Conservation (phyloP, 2,888 invertebrate species). For the Gymnosoma rotundatum region DNA sequence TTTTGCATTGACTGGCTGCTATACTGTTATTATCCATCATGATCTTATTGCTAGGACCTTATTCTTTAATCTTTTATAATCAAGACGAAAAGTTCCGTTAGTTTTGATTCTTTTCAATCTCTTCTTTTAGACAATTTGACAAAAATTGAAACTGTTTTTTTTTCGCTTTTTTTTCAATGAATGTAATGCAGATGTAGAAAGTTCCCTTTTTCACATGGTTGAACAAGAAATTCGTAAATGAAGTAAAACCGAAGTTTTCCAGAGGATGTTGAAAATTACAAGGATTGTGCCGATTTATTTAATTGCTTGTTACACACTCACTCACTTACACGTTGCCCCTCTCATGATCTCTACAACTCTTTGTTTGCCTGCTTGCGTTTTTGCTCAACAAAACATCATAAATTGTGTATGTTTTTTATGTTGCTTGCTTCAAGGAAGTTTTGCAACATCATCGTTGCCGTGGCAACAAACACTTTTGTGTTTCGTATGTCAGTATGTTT, state of each 20-base stretch:
- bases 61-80: too few species aligned
- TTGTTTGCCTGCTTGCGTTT: too few species aligned
- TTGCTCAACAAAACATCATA: not conserved
- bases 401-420: conserved; percentile 13
- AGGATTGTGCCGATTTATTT: conserved; percentile 68
- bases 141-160: not conserved
- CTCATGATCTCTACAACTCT: not conserved
- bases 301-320: conserved; percentile 64
- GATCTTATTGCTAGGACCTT: too few species aligned
- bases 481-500: not conserved
- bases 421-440: conserved; percentile 32
- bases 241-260: conserved; percentile 59
- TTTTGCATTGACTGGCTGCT: too few species aligned
- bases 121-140: not conserved
- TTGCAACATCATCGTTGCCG: conserved; percentile 43
- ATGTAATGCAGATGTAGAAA: conserved; percentile 55
- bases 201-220: conserved; percentile 58
- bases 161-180: not conserved
- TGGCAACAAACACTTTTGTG: conserved; percentile 21
- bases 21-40: too few species aligned
- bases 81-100: not conserved
- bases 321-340: too few species aligned
- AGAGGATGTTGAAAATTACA: conserved; percentile 67
- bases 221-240: conserved; percentile 62
- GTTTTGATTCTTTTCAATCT: conserved; percentile 6